Conservation (phyloP, 2,888 invertebrate species). For the Isoperla grammatica region DNA sequence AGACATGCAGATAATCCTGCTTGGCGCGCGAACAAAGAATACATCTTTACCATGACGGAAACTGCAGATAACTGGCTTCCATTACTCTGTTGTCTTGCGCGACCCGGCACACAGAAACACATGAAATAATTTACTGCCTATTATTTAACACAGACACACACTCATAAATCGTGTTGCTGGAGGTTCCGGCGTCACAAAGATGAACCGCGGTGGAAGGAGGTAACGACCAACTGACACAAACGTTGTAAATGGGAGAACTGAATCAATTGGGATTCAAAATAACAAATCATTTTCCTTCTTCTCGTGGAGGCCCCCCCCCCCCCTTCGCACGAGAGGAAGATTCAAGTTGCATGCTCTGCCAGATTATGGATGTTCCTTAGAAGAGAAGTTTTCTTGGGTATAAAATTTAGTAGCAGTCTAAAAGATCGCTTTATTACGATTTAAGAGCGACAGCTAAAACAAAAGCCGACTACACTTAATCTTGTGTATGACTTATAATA, state of each 20-base stretch:
- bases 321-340: background rate
- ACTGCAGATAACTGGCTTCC: too few relatives aligned
- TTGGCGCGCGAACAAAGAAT: too few relatives aligned
- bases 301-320: too few relatives aligned
- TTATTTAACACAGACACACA: too few relatives aligned
- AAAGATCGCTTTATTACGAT: constrained; percentile 28
- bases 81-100: too few relatives aligned
- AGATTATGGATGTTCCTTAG: constrained; percentile 32
- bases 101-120: too few relatives aligned
- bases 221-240: background rate
- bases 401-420: constrained; percentile 14
- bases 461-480: constrained; percentile 31
- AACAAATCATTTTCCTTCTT: constrained; percentile 2
- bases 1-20: too few relatives aligned
- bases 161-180: too few relatives aligned
- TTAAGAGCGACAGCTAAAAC: constrained; percentile 33
- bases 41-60: too few relatives aligned
- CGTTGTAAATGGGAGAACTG: constrained; percentile 2
- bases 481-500: constrained; percentile 24
- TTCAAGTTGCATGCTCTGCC: constrained; percentile 20
- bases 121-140: too few relatives aligned
- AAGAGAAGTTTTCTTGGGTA: constrained; percentile 12
- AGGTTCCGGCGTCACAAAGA: too few relatives aligned
- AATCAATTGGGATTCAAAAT: constrained; percentile 1
- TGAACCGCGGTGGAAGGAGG: too few relatives aligned